Conservation (phyloP, 1,140 invertebrate genomes). For the Augochlora pura region DNA sequence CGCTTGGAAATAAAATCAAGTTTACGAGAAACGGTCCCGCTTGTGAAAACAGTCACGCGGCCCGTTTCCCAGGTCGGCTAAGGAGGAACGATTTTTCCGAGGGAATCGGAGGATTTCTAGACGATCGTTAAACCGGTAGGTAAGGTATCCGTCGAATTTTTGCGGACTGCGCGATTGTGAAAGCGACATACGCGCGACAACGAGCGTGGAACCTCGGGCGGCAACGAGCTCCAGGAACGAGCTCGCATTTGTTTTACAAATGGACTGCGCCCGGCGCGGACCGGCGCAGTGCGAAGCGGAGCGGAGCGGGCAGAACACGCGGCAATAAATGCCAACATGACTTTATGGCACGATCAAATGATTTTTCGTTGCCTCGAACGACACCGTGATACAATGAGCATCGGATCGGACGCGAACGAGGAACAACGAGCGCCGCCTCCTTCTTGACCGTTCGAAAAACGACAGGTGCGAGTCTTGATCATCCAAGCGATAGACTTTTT, state of each 20-base stretch:
- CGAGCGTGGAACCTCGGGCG: constrained; percentile 28
- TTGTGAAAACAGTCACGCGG: no score
- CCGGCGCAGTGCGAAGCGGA: no score
- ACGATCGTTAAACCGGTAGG: constrained; percentile 24
- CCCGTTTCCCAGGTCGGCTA: no score
- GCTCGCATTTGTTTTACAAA: constrained; percentile 59
- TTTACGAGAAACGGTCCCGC: not conserved
- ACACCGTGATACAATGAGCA: constrained; percentile 15
- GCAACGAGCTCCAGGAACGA: constrained; percentile 52
- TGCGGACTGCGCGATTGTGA: constrained; percentile 34
- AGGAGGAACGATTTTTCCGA: no score
- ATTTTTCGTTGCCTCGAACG: constrained; percentile 44
- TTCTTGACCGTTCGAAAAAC: not conserved
- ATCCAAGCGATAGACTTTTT: not conserved
- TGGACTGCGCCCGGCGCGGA: constrained; percentile 28
- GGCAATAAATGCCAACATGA: constrained; percentile 57
- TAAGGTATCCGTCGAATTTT: constrained; percentile 23
- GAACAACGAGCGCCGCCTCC: not conserved
- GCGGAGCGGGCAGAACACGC: constrained; percentile 30
- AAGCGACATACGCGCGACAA: constrained; percentile 45
- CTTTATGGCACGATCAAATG: constrained; percentile 48
- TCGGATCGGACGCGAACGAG: not conserved
- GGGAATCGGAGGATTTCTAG: constrained; percentile 8
- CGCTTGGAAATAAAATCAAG: no score
- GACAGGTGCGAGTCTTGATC: constrained; percentile 25